A percentile compares a stretch with the other conserved stretches of the same genome.
These are phyloP conservation scores for Pollenia griseotomentosa DNA, from an alignment of 2,888 invertebrate genomes.

Conservation along the genomic window DNA sequence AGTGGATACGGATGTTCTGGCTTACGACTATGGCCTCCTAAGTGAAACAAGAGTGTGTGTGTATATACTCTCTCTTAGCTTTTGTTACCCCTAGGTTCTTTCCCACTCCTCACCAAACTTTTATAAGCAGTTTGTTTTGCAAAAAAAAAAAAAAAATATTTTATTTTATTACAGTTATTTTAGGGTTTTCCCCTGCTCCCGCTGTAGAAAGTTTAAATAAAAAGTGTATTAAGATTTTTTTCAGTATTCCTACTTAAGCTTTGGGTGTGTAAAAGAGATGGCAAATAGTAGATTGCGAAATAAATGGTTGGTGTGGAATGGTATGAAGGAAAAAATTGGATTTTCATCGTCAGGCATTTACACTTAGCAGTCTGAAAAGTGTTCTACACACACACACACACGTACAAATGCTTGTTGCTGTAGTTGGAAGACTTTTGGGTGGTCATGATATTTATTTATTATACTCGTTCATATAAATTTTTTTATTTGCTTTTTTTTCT, in stretches of 20 bases:
- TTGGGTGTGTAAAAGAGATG: slow-evolving; percentile 71
- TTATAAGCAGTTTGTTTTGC: slow-evolving; percentile 58
- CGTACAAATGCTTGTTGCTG: neutral
- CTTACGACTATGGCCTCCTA: slow-evolving; percentile 41
- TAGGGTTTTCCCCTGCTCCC: slow-evolving; percentile 66
- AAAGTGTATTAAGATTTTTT: slow-evolving; percentile 49
- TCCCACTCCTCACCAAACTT: neutral
- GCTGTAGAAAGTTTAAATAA: slow-evolving; percentile 39
- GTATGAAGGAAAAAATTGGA: slow-evolving; percentile 78
- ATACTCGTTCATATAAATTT: slow-evolving; percentile 8
- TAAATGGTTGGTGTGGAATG: slow-evolving; percentile 76
- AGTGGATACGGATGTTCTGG: slow-evolving; percentile 30
- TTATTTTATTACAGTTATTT: slow-evolving; percentile 82
- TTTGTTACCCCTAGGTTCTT: slow-evolving; percentile 42
- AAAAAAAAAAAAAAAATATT: slow-evolving; percentile 77
- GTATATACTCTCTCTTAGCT: slow-evolving; percentile 21
- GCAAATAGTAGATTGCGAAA: slow-evolving; percentile 59
- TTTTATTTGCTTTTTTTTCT: slow-evolving; percentile 47
- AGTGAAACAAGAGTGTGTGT: neutral
- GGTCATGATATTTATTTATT: slow-evolving; percentile 62
- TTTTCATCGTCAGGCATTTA: slow-evolving; percentile 80
- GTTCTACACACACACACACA: neutral
- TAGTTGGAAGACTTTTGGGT: slow-evolving; percentile 53
- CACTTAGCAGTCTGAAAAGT: slow-evolving; percentile 73
- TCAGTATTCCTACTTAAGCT: neutral